A percentile compares a stretch with the other conserved stretches of the same genome.
These are phyloP conservation scores for Lagocephalus sceleratus DNA, from an alignment of 2,797 vertebrate genomes.

Conservation along the genomic window DNA sequence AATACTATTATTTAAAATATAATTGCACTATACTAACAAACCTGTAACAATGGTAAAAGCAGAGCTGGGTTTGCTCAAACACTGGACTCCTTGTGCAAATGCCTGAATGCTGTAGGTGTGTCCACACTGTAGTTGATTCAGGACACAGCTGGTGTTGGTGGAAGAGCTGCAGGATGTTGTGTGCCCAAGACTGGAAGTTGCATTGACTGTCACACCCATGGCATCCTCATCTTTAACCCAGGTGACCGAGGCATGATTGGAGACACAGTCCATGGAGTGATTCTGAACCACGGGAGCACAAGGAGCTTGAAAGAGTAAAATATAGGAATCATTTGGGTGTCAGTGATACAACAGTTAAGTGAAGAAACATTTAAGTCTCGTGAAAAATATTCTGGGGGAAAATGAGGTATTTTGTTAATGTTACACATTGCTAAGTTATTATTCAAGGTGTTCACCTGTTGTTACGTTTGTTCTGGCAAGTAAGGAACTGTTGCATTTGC, in stretches of 20 bases:
- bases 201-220: conserved; percentile 48
- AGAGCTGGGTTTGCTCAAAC: conserved; percentile 57
- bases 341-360: too few relatives aligned
- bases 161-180: conserved; percentile 56
- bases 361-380: background rate
- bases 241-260: conserved; percentile 51
- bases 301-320: conserved; percentile 56
- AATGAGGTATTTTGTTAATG: background rate
- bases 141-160: conserved; percentile 54
- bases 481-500: conserved; percentile 69
- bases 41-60: conserved; percentile 65
- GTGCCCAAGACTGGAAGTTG: conserved; percentile 49
- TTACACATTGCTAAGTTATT: too few relatives aligned
- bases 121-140: conserved; percentile 67
- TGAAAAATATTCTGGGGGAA: background rate
- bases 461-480: conserved; percentile 46
- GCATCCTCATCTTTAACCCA: conserved; percentile 58
- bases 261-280: conserved; percentile 51
- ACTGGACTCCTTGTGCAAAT: conserved; percentile 52
- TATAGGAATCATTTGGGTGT: background rate
- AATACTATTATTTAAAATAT: too few relatives aligned
- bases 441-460: conserved; percentile 59
- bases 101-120: conserved; percentile 58
- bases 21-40: conserved; percentile 11
- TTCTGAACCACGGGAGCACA: conserved; percentile 64